These are phyloP conservation scores for Sphinx pinastri DNA, from an alignment of 2,888 invertebrate genomes.

Conservation along the genomic window DNA sequence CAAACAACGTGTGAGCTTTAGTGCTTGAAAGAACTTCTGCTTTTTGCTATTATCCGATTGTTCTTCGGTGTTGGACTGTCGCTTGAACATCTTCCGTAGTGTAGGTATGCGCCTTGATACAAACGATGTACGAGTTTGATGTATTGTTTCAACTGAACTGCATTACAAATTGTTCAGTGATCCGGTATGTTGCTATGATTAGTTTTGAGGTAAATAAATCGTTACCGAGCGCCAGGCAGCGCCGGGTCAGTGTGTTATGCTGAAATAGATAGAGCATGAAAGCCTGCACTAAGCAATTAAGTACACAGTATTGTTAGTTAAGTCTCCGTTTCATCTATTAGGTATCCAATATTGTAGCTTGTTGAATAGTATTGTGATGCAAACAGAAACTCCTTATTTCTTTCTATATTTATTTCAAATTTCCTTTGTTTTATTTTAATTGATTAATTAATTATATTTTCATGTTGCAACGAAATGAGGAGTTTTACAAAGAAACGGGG, in stretches of 20 bases:
- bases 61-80: slow-evolving; percentile 63
- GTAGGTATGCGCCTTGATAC: not conserved
- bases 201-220: not conserved
- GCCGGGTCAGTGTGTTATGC: slow-evolving; percentile 31
- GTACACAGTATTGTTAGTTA: slow-evolving; percentile 46
- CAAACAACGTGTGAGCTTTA: slow-evolving; percentile 23
- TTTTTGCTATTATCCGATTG: slow-evolving; percentile 54
- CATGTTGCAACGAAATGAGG: slow-evolving; percentile 43
- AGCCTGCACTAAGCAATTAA: slow-evolving; percentile 48
- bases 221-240: slow-evolving; percentile 3
- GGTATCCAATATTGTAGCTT: slow-evolving; percentile 42
- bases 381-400: slow-evolving; percentile 56
- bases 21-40: slow-evolving; percentile 43
- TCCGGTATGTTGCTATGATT: not conserved
- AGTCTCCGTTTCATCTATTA: slow-evolving; percentile 49
- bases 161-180: not conserved
- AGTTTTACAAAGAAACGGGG: slow-evolving; percentile 57
- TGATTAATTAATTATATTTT: slow-evolving; percentile 25
- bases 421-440: slow-evolving; percentile 24
- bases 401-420: slow-evolving; percentile 2
- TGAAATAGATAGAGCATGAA: slow-evolving; percentile 43
- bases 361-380: slow-evolving; percentile 51
- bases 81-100: slow-evolving; percentile 38
- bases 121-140: slow-evolving; percentile 2
- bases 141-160: not conserved